phyloP scores from a whole-genome alignment of 1,140 invertebrate genomes.

The Drosophila persimilis region DNA sequence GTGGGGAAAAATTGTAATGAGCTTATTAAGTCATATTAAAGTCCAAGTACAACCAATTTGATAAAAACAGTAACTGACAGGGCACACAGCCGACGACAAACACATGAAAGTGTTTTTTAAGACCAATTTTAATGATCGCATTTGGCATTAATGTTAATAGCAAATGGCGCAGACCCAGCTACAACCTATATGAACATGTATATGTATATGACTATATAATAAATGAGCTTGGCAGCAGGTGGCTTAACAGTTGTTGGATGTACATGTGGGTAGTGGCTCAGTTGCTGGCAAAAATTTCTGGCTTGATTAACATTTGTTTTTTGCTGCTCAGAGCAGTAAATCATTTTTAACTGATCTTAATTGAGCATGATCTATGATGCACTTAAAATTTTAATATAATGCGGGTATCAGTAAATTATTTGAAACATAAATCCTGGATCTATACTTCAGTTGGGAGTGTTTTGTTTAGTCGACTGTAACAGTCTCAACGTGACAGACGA shows the following conservation, averaged over 20 bases:
- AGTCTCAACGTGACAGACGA: too few relatives aligned
- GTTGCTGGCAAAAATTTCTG: background rate
- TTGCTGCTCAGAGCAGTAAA: conserved; percentile 23
- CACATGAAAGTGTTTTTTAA: conserved; percentile 45
- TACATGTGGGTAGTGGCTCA: background rate
- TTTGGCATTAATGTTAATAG: conserved; percentile 75
- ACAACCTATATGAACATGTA: too few relatives aligned
- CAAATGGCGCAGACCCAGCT: conserved; percentile 52
- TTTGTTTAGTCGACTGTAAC: too few relatives aligned
- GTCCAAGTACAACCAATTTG: conserved; percentile 78
- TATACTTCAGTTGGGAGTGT: too few relatives aligned
- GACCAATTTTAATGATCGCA: conserved; percentile 48
- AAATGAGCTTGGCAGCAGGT: conserved; percentile 49
- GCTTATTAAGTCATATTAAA: conserved; percentile 79
- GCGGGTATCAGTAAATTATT: background rate
- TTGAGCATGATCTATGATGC: conserved; percentile 28
- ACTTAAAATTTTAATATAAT: conserved; percentile 4
- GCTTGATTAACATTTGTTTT: conserved; percentile 15
- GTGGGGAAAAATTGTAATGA: conserved; percentile 48
- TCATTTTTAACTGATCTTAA: conserved; percentile 35
- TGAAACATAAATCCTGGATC: too few relatives aligned
- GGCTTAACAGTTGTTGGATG: conserved; percentile 40
- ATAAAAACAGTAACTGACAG: conserved; percentile 71
- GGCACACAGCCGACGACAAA: conserved; percentile 22
- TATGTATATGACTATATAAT: conserved; percentile 2